phyloP scores from a whole-genome alignment of 2,797 vertebrate species.

The Neomorphus geoffroyi region DNA sequence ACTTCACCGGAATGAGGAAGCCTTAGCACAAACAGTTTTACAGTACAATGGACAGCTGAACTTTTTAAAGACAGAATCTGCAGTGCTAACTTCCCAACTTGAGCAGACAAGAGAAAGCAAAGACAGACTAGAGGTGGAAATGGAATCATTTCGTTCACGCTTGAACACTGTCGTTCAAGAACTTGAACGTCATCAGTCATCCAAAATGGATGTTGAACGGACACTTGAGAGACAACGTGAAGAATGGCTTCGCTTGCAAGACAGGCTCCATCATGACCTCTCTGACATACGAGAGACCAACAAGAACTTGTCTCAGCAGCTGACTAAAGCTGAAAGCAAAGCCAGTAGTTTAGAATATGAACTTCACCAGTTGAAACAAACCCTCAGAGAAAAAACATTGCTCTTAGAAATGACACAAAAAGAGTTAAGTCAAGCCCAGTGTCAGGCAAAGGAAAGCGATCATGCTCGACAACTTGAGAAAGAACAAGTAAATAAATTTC shows the following conservation, averaged over 20 bases:
- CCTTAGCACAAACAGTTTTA: conserved; percentile 84
- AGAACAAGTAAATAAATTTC: conserved; percentile 78
- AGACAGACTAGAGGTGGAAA: conserved; percentile 83
- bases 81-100: conserved; percentile 76
- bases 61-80: conserved; percentile 82
- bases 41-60: conserved; percentile 85
- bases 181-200: conserved; percentile 79
- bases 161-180: conserved; percentile 82
- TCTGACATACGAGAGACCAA: conserved; percentile 79
- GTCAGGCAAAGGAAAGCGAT: conserved; percentile 83
- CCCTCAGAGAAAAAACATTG: conserved; percentile 85
- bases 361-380: conserved; percentile 81
- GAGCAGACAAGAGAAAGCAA: conserved; percentile 86
- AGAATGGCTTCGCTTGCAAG: conserved; percentile 83
- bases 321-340: conserved; percentile 83
- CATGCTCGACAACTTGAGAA: conserved; percentile 78
- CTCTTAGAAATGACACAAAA: conserved; percentile 84
- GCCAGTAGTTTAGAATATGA: conserved; percentile 88
- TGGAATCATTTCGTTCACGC: conserved; percentile 80
- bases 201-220: conserved; percentile 80
- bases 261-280: conserved; percentile 81
- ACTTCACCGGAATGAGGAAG: conserved; percentile 86
- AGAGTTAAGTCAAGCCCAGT: conserved; percentile 80
- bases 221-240: conserved; percentile 86
- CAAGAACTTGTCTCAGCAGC: conserved; percentile 85